A percentile compares a stretch with the other conserved stretches of the same genome.
Conservation (phyloP, 2,888 invertebrate genomes). For the Caenorhabditis angaria region DNA sequence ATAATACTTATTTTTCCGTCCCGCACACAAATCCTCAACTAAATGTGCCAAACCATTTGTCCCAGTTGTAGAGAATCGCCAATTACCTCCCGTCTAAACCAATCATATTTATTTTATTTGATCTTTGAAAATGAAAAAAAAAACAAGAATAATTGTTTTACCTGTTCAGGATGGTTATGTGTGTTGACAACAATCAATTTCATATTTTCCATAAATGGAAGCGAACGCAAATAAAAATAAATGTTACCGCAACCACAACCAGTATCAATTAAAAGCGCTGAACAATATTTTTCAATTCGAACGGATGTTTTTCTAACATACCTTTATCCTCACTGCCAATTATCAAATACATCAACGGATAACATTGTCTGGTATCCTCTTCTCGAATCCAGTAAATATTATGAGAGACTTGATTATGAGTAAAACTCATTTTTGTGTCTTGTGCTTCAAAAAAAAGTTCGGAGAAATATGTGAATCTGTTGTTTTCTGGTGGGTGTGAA, state of each 20-base stretch:
- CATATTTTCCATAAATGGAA: slow-evolving; percentile 44
- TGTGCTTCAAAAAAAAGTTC: neutral
- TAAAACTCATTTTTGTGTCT: slow-evolving; percentile 30
- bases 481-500: neutral
- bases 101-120: slow-evolving; percentile 4
- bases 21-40: slow-evolving; percentile 54
- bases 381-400: slow-evolving; percentile 55
- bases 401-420: slow-evolving; percentile 31
- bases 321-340: slow-evolving; percentile 45
- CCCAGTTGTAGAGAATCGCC: slow-evolving; percentile 59
- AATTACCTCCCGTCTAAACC: slow-evolving; percentile 57
- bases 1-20: slow-evolving; percentile 53
- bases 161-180: slow-evolving; percentile 62
- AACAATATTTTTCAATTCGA: slow-evolving; percentile 1
- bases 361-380: slow-evolving; percentile 41
- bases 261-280: slow-evolving; percentile 57
- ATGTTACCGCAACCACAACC: slow-evolving; percentile 59
- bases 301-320: slow-evolving; percentile 6
- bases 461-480: too few relatives aligned
- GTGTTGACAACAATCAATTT: slow-evolving; percentile 59
- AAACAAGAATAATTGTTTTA: slow-evolving; percentile 9
- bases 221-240: slow-evolving; percentile 49
- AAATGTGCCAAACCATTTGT: slow-evolving; percentile 51
- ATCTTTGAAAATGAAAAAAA: too few relatives aligned
- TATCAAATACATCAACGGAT: slow-evolving; percentile 53